Base-by-base conservation (phyloP, 2,888 invertebrate genomes). In the Nephrotoma flavescens region DNA sequence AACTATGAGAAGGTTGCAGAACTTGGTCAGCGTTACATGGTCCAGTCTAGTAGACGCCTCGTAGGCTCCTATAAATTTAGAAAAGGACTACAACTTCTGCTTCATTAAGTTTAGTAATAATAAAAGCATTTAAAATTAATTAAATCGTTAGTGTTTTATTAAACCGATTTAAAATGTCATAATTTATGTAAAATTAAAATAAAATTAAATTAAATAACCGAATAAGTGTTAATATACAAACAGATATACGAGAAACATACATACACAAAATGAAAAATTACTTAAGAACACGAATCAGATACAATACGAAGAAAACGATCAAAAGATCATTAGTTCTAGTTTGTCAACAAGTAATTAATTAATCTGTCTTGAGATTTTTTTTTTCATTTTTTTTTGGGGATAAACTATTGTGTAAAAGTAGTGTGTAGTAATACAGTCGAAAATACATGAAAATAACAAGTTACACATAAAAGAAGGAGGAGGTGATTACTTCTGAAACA, bases 271-370 rank as follows among this genome's bases (percentile, higher is more conserved):
- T 84, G 42, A 84, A 84, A 84, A 84, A 84, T 42, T n/a, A 15
- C 41, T 84, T 84, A 42, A 84, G 84, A 71, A 31, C 31, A 71
- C 71, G 71, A 71, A 71, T 71, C 71, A 71, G 71, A 71, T 71
- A 71, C 31, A 71, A 15, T 31, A 71, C 71, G 71, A 71, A 71
- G 71, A 71, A 71, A 71, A 84, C 84, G 84, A 84, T 84, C 84
- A 84, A 84, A 84, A 84, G 84, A 84, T 84, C 84, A 88, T 88
- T 88, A 87, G 88, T 88, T 88, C 87, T 88, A 88, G 87, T 87
- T 88, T 88, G 88, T 88, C 88, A 87, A 87, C 88, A 87, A 87
- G 86, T 87, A 87, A 87, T 88, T 88, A 87, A 87, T 88, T 88
- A 87, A 84, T 84, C 84, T 84, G 84, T 84, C 84, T 84, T 84